Base-by-base conservation (phyloP, 2,113 vertebrate genomes). In the Smithornis capensis region DNA sequence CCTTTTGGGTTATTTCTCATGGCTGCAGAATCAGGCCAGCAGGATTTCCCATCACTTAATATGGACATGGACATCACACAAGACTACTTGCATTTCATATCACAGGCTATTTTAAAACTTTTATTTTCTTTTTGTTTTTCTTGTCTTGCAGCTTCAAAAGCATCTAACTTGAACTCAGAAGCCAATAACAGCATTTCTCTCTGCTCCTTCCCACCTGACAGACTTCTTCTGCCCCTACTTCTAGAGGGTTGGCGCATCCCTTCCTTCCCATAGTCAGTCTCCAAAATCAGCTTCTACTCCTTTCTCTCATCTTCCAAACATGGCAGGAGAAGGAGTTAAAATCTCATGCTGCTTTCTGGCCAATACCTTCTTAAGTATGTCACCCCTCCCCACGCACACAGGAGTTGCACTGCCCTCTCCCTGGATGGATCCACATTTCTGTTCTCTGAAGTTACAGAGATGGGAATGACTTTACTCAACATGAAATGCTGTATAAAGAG, bases 401-500 rank as follows among this genome's bases (percentile, higher is more conserved):
- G 56, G 33, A 89, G 62, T 67, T 84, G 59, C 25, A 37, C 2
- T 95, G 96, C 89, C 86, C 81, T 97, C 82, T 40, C 92, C 84
- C 78, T 77, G 50, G 85, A 96, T 92, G 57, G 74, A 89, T 95
- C 75, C 67, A 76, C 82, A 71, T 81, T 93, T 95, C n/a, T 89
- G 38, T 65, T 79, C 92, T 96, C 84, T 89, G 83, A 88, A 94
- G 89, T 86, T 96, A 76, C 83, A 82, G 85, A 83, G 86, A 95
- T 80, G 52, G 87, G 77, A 96, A 75, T 73, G 85, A 96, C 96
- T 94, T 93, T 88, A 94, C 87, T 84, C 55, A 90, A 95, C 70
- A 92, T 71, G 60, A 96, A 95, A 85, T 73, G 82, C 76, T 70
- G 63, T 73, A 95, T 87, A 93, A 94, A 96, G 87, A 94, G 94